A percentile compares a stretch with the other conserved stretches of the same genome.
These are phyloP conservation scores for Dynastes maya DNA, from an alignment of 2,888 invertebrate genomes.

Conservation along the genomic window DNA sequence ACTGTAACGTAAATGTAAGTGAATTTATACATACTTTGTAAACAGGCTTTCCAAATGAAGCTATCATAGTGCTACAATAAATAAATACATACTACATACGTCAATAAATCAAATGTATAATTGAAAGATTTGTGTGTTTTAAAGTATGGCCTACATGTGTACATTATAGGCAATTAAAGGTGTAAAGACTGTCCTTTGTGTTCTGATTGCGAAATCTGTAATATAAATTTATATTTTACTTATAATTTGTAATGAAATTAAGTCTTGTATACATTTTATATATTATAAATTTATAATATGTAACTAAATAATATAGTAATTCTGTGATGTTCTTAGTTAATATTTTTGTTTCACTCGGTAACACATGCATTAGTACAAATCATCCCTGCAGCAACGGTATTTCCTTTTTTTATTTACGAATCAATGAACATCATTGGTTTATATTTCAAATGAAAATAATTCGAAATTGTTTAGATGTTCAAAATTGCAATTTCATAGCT, in stretches of 20 bases:
- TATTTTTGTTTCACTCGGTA: constrained; percentile 40
- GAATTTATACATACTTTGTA: constrained; percentile 23
- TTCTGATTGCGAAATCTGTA: constrained; percentile 50
- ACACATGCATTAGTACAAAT: constrained; percentile 51
- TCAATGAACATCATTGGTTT: neutral
- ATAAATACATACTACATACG: constrained; percentile 43
- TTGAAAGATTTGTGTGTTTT: constrained; percentile 39
- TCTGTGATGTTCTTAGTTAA: constrained; percentile 52
- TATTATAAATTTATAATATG: constrained; percentile 48
- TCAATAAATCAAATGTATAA: constrained; percentile 48
- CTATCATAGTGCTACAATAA: constrained; percentile 33
- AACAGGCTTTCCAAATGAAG: constrained; percentile 20
- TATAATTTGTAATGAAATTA: constrained; percentile 51
- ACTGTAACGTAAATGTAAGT: constrained; percentile 35
- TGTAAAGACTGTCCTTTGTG: constrained; percentile 52
- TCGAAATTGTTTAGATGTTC: constrained; percentile 37
- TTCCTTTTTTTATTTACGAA: constrained; percentile 42
- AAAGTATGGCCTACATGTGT: constrained; percentile 38
- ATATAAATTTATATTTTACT: constrained; percentile 52
- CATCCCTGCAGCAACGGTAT: constrained; percentile 47
- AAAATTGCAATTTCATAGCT: no score
- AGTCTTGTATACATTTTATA: constrained; percentile 54
- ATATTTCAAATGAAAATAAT: constrained; percentile 20
- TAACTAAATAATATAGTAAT: constrained; percentile 52
- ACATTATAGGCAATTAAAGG: constrained; percentile 45